A percentile compares a stretch with the other conserved stretches of the same genome.
Conservation (phyloP, 2,113 vertebrate species). For the Melanerpes formicivorus region DNA sequence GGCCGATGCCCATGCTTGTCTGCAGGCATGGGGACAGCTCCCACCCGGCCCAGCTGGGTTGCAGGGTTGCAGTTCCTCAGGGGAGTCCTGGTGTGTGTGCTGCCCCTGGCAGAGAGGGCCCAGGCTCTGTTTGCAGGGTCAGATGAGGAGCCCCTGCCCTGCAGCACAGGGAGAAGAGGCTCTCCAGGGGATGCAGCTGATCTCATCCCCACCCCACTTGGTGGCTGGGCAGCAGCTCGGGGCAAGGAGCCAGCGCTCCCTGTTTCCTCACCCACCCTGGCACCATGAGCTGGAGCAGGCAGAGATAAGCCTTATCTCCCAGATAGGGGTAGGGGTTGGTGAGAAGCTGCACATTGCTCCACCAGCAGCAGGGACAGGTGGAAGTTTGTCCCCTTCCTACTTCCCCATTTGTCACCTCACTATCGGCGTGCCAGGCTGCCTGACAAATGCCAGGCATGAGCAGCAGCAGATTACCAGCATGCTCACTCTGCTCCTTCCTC, state of each 20-base stretch:
- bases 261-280: not conserved
- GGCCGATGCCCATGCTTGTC: rapidly evolving
- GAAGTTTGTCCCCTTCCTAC: conserved; percentile 66
- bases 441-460: conserved; percentile 86
- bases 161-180: not conserved
- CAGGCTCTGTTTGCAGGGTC: not conserved
- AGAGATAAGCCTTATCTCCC: conserved; percentile 47
- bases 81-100: not conserved
- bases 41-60: not conserved
- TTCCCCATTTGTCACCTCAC: conserved; percentile 66
- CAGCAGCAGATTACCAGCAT: conserved; percentile 75
- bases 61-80: not conserved
- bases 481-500: conserved; percentile 69
- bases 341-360: conserved; percentile 38
- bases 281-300: not conserved
- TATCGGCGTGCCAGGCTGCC: conserved; percentile 67
- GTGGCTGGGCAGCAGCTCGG: not conserved
- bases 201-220: not conserved
- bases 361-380: conserved; percentile 62
- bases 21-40: not conserved
- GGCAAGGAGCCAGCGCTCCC: not conserved
- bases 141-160: rapidly evolving
- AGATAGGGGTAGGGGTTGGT: conserved; percentile 10
- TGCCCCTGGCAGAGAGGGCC: not conserved
- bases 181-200: rapidly evolving